Evolutionary conservation across 2,888 invertebrate genomes (phyloP), one percentile per base, ranked within the genome.

Genomic region (Caenorhabditis sulstoni): DNA sequence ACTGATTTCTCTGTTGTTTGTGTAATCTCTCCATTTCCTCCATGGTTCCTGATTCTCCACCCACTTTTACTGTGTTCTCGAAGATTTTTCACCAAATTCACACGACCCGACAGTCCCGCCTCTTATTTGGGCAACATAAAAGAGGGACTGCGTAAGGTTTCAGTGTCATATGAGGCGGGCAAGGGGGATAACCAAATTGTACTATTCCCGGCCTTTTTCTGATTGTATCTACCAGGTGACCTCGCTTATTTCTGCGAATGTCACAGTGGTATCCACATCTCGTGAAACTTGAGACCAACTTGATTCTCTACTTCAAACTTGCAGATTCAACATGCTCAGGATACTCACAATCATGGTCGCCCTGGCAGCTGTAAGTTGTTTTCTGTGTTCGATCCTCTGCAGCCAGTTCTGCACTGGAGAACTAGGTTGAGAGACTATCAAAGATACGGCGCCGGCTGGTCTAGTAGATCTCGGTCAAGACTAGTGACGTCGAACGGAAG

Each of bases 381-480:
- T 20, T 50, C 5, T 23, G 29, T 29, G 16, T 47, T 35, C 5
- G 45, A 35, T 57, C 8, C 9, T n/a, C 14, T 18, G 16, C 7
- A 29, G 29, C 29, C 29, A 29, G 29, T 29, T 29, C 7, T 12
- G n/a, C 47, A 41, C 47, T 50, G 41, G 47, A 53, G 57, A 73
- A 73, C 64, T 73, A 65, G 57, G 73, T 73, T 73, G 73, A 64
- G 41, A 58, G 16, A 23, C 14, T 44, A 57, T 49, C 47, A 39
- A 44, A 14, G 61, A 57, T 53, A 71, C n/a, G 73, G 64, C 73
- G 73, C 73, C 73, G 64, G 57, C 57, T 58, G 64, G 73, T 73
- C 73, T 73, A n/a, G n/a, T n/a, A 64, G 64, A 73, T 73, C 73
- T 73, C 73, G 64, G 73, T 73, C 73, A 73, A 73, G 73, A 57